Evolutionary conservation across 2,113 vertebrate species (phyloP).

Genomic region (Hydrochoerus hydrochaeris): DNA sequence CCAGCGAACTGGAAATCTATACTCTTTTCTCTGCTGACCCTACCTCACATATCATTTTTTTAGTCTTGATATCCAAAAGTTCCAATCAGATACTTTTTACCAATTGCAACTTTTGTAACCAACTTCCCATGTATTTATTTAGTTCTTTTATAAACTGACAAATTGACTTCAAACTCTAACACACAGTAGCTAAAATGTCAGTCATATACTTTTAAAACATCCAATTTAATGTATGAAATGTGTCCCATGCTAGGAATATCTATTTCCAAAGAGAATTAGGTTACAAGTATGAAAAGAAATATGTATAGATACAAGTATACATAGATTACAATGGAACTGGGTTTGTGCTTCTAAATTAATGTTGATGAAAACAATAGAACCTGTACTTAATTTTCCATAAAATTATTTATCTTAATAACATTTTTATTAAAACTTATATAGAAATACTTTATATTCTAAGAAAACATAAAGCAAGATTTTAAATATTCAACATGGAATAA

Average conservation of each 20-base stretch:
- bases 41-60: background rate
- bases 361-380: constrained; percentile 65
- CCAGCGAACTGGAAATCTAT: background rate
- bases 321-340: constrained; percentile 46
- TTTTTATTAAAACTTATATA: constrained; percentile 58
- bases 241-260: constrained; percentile 33
- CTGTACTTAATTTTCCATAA: background rate
- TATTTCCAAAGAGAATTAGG: background rate
- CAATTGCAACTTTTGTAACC: background rate
- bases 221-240: constrained; percentile 26
- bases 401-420: constrained; percentile 60
- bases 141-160: background rate
- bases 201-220: constrained; percentile 58
- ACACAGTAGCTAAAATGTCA: constrained; percentile 79
- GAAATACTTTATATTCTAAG: background rate
- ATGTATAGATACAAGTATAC: background rate
- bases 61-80: background rate
- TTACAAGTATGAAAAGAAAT: background rate
- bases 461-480: constrained; percentile 20
- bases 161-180: constrained; percentile 28
- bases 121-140: background rate
- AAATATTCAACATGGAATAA: background rate
- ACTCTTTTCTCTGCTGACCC: background rate
- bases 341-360: constrained; percentile 62
- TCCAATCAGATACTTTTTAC: background rate